These are phyloP conservation scores for Melangyna quadrimaculata DNA, from an alignment of 2,888 invertebrate species.

Conservation along the genomic window DNA sequence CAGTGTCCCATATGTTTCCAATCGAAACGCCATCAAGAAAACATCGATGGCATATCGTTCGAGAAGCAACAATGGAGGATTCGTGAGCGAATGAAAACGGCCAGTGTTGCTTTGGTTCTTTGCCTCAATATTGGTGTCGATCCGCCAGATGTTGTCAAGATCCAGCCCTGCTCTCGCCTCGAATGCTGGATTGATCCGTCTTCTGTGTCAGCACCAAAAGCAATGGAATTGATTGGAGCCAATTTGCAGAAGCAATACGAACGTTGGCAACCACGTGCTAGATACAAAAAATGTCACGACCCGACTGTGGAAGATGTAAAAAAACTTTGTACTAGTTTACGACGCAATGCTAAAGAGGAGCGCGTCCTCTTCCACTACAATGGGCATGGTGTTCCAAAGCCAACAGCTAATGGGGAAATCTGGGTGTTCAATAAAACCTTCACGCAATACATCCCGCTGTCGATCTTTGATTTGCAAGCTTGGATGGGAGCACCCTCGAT, in stretches of 20 bases:
- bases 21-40: constrained; percentile 84
- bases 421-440: constrained; percentile 99
- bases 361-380: constrained; percentile 99
- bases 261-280: constrained; percentile 98
- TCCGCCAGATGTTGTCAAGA: constrained; percentile 98
- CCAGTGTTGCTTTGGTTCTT: constrained; percentile 97
- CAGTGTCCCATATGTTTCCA: constrained; percentile 77
- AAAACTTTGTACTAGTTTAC: constrained; percentile 95
- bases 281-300: constrained; percentile 98
- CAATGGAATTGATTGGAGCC: constrained; percentile 94
- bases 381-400: constrained; percentile 99
- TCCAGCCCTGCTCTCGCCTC: constrained; percentile 96
- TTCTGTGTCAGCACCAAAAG: constrained; percentile 93
- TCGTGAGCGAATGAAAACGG: constrained; percentile 99
- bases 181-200: constrained; percentile 99
- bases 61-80: constrained; percentile 93
- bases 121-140: constrained; percentile 99
- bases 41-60: constrained; percentile 85
- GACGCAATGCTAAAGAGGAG: constrained; percentile 98
- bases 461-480: constrained; percentile 97
- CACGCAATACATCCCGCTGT: constrained; percentile 99
- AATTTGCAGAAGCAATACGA: constrained; percentile 98
- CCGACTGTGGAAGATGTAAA: constrained; percentile 99
- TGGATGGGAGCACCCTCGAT: constrained; percentile 99
- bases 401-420: constrained; percentile 98